Conservation (phyloP, 2,113 vertebrate species). For the Montifringilla adamsi region DNA sequence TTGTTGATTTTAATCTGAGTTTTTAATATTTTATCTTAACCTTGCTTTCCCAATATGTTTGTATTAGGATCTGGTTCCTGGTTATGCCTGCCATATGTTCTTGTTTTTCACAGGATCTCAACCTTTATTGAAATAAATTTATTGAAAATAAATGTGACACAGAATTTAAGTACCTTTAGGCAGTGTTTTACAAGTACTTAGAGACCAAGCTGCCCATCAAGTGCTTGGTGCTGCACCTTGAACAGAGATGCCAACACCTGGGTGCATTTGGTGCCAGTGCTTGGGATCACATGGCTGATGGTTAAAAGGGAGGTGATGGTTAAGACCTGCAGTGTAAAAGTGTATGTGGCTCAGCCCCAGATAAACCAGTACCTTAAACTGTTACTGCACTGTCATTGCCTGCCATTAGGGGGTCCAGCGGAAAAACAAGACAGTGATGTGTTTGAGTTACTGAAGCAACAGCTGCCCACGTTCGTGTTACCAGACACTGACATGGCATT, state of each 20-base stretch:
- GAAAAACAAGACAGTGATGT: neutral
- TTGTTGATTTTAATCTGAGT: neutral
- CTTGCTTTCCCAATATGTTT: neutral
- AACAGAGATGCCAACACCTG: neutral
- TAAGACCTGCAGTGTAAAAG: neutral
- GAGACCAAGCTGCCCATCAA: neutral
- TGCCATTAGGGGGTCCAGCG: neutral
- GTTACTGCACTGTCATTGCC: neutral
- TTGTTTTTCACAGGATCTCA: neutral
- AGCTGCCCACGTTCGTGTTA: neutral
- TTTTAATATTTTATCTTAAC: neutral
- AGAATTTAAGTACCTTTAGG: neutral
- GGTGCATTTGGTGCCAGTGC: neutral
- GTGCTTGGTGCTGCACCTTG: neutral
- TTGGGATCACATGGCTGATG: rapidly evolving
- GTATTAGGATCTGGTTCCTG: neutral
- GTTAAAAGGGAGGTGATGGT: neutral
- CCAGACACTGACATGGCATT: neutral
- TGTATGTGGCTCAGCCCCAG: neutral
- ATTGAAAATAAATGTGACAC: neutral
- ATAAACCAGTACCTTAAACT: neutral
- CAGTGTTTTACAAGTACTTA: neutral
- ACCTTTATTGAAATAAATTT: neutral
- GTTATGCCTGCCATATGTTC: neutral
- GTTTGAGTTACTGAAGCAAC: neutral